Evolutionary conservation across 2,113 vertebrate genomes (phyloP).

Genomic region (Picathartes gymnocephalus): DNA sequence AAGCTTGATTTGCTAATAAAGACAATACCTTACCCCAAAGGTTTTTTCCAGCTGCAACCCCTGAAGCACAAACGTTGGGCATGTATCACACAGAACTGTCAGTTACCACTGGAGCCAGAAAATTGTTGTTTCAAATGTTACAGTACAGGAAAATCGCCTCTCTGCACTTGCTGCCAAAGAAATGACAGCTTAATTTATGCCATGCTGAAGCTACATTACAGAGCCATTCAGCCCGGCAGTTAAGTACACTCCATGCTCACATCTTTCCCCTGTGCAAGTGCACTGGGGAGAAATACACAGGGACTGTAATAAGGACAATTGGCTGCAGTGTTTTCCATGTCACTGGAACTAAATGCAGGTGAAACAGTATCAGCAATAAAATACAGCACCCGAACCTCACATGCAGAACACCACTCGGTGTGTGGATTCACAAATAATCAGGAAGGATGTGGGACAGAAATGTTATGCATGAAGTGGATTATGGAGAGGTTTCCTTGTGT

Average conservation of each 20-base stretch:
- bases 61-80: constrained; percentile 70
- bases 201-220: constrained; percentile 83
- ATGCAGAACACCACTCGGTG: constrained; percentile 30
- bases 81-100: constrained; percentile 83
- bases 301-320: constrained; percentile 78
- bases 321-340: constrained; percentile 69
- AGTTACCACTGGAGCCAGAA: constrained; percentile 79
- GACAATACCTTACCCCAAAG: constrained; percentile 71
- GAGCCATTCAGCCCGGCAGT: constrained; percentile 82
- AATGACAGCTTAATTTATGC: constrained; percentile 90
- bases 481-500: constrained; percentile 40
- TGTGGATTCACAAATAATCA: neutral
- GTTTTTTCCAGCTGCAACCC: constrained; percentile 73
- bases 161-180: constrained; percentile 84
- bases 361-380: constrained; percentile 70
- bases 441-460: constrained; percentile 11
- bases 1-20: constrained; percentile 71
- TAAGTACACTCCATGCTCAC: constrained; percentile 77
- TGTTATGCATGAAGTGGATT: constrained; percentile 45
- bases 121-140: constrained; percentile 87
- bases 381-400: constrained; percentile 50
- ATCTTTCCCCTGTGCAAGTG: constrained; percentile 71
- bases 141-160: constrained; percentile 85
- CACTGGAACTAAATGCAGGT: constrained; percentile 76
- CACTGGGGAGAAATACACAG: constrained; percentile 70